phyloP scores from a whole-genome alignment of 2,888 invertebrate species.

The Syritta pipiens region DNA sequence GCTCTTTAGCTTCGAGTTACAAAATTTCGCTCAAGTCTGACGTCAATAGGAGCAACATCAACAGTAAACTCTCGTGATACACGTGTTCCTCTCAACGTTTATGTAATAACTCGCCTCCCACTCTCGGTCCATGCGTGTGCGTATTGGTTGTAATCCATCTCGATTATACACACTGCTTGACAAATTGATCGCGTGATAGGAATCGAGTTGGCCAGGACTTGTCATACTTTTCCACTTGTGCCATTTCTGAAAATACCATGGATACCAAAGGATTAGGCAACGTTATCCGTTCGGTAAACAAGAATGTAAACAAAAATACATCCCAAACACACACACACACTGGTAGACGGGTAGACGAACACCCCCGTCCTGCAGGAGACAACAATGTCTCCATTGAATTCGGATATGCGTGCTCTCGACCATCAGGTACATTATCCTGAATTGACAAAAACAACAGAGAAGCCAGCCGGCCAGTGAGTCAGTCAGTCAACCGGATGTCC shows the following conservation, averaged over 20 bases:
- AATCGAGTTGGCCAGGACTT: slow-evolving; percentile 3
- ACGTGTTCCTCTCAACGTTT: no score
- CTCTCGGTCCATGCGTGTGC: no score
- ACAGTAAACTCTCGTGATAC: no score
- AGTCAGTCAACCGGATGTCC: slow-evolving; percentile 12
- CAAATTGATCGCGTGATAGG: slow-evolving; percentile 26
- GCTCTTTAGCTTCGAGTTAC: no score
- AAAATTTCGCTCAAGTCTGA: no score
- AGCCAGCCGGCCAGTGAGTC: not conserved
- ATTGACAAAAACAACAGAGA: slow-evolving; percentile 11
- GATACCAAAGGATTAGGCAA: slow-evolving; percentile 14
- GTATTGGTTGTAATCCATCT: slow-evolving; percentile 14
- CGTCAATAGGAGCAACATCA: no score
- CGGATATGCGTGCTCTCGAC: slow-evolving; percentile 13
- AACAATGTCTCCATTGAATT: not conserved
- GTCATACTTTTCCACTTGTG: slow-evolving; percentile 2
- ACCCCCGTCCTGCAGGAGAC: not conserved
- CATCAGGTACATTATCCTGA: slow-evolving; percentile 12
- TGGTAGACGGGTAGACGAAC: not conserved
- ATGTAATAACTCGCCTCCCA: no score
- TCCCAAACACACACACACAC: not conserved
- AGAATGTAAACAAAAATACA: slow-evolving; percentile 19
- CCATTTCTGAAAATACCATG: not conserved
- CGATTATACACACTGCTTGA: slow-evolving; percentile 12
- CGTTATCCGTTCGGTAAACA: slow-evolving; percentile 19